Base-by-base conservation (phyloP, 2,888 invertebrate species). In the Pseudococcus longispinus region DNA sequence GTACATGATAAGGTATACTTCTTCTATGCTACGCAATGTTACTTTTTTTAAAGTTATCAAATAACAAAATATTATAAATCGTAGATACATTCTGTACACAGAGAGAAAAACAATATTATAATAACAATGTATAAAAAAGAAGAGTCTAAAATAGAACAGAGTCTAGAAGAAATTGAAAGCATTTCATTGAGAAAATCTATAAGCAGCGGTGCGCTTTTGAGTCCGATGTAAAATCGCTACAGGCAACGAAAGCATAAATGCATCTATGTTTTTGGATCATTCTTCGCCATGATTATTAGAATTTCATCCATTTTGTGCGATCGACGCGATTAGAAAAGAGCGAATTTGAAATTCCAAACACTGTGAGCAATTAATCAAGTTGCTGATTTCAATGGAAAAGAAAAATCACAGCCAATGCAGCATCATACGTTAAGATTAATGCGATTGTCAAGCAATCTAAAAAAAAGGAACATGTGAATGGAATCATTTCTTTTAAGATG, bases 361-460 rank as follows among this genome's bases (percentile, higher is more conserved):
- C 32, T 2, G 13, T 15, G 20, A 20, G 29, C 70, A 70, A 3
- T 65, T 65, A 51, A 51, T 46, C 65, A 15, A 70, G 65, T 65
- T 70, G 15, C 13, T 29, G 3, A 70, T 70, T 70, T 70, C 18
- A 2, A 32, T 29, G 32, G 32, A 42, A 80, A 13, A 80, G 18
- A 26, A 74, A 80, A 42, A 80, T 80, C 77, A 80, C 77, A 80
- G 77, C 77, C 42, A 11, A 42, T 80, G 77, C 77, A 80, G 42
- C 42, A 37, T 77, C 1, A n/a, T 37, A 23, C 18, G 2, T 15
- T n/a, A n/a, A 77, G 1, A 42, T 37, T 20, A 42, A 80, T 20
- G 42, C 42, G 77, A 80, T 80, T 80, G 77, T 80, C 77, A 42
- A 42, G 77, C 77, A 80, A 80, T 80, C 77, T 80, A 80, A 77